phyloP scores from a whole-genome alignment of 2,888 invertebrate genomes.

The Ochropleura plecta region DNA sequence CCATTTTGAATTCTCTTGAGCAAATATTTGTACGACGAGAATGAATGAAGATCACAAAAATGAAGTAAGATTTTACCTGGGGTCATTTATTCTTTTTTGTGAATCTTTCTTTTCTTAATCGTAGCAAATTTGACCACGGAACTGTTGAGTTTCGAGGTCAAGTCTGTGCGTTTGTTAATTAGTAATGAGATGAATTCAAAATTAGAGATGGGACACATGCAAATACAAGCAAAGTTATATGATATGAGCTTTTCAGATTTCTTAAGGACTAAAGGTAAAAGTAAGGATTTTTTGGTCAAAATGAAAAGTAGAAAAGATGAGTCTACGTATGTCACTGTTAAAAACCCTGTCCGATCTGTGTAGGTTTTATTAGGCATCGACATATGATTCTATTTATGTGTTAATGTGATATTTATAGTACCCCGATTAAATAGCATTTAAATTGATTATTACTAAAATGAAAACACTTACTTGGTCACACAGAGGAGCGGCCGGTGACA shows the following conservation, averaged over 20 bases:
- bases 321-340: background rate
- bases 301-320: background rate
- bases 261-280: background rate
- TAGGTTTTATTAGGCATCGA: no score
- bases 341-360: no score
- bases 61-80: no score
- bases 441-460: no score
- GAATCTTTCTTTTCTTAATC: no score
- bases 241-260: background rate
- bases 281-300: background rate
- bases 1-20: slow-evolving; percentile 19
- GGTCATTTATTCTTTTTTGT: no score
- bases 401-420: no score
- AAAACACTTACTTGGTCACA: no score
- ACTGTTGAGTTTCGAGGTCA: background rate
- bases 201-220: background rate
- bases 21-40: slow-evolving; percentile 2
- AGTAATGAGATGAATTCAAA: background rate
- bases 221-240: background rate
- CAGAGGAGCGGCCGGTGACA: no score
- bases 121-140: background rate
- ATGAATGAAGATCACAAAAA: background rate
- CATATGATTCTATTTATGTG: no score
- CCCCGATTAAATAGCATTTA: no score
- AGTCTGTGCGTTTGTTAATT: background rate